phyloP scores from a whole-genome alignment of 1,140 invertebrate species.

The Euwallacea fornicatus region DNA sequence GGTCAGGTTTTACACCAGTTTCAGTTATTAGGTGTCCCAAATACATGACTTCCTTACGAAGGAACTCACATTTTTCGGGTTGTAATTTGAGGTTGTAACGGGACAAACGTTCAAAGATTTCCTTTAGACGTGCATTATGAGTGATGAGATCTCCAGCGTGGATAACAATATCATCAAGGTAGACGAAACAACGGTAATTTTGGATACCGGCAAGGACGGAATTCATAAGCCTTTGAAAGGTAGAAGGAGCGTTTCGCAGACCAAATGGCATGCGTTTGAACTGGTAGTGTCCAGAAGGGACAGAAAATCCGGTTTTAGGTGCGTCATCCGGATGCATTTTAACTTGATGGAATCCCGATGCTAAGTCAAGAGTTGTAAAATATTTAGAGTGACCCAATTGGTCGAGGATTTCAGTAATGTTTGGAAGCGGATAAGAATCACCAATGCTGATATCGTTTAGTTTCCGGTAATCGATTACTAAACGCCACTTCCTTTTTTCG shows the following conservation, averaged over 20 bases:
- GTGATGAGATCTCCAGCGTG: conserved; percentile 14
- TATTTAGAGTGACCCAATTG: conserved; percentile 52
- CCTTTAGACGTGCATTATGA: conserved; percentile 39
- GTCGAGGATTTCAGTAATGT: conserved; percentile 55
- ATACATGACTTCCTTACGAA: conserved; percentile 50
- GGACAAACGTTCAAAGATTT: conserved; percentile 47
- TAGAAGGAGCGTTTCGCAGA: conserved; percentile 51
- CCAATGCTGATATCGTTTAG: conserved; percentile 15
- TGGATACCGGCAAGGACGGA: conserved; percentile 48
- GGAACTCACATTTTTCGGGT: conserved; percentile 53
- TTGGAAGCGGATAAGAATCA: conserved; percentile 54
- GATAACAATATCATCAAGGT: conserved; percentile 47
- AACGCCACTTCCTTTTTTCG: conserved; percentile 37
- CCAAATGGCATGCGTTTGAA: conserved; percentile 52
- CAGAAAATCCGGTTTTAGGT: conserved; percentile 48
- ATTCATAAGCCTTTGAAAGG: conserved; percentile 56
- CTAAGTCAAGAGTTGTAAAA: conserved; percentile 52
- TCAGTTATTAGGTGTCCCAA: conserved; percentile 51
- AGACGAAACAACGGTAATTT: conserved; percentile 45
- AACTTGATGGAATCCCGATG: conserved; percentile 58
- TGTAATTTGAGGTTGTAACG: conserved; percentile 53
- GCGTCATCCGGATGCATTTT: conserved; percentile 43
- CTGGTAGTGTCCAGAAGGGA: conserved; percentile 51
- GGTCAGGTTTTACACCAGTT: conserved; percentile 52
- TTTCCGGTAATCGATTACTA: conserved; percentile 18